A percentile compares a stretch with the other conserved stretches of the same genome.
Evolutionary conservation across 2,888 invertebrate genomes (phyloP).

Genomic region (Amphipoea lucens): DNA sequence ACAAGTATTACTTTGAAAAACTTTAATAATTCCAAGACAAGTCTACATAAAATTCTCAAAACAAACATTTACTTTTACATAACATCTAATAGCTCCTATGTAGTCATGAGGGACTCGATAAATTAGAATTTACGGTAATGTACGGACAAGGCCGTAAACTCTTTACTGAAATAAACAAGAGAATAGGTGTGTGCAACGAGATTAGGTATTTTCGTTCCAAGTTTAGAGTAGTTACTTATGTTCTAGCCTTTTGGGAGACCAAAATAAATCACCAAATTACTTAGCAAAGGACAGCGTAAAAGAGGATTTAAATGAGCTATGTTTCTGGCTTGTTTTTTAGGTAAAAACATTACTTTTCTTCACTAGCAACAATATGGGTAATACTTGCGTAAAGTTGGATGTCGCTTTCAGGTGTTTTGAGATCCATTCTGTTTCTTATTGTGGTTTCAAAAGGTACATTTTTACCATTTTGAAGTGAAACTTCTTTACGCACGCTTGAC

Average conservation of each 20-base stretch:
- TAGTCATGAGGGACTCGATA: conserved; percentile 66
- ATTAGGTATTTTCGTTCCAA: conserved; percentile 48
- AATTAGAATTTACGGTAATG: conserved; percentile 73
- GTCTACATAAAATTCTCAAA: conserved; percentile 42
- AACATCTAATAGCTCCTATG: conserved; percentile 41
- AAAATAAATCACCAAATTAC: conserved; percentile 32
- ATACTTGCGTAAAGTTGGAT: not conserved
- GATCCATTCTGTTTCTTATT: not conserved
- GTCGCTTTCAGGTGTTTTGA: not conserved
- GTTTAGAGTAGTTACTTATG: conserved; percentile 57
- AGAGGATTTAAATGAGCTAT: conserved; percentile 19
- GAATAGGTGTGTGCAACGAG: conserved; percentile 49
- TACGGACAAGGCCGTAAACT: conserved; percentile 59
- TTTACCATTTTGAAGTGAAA: not conserved
- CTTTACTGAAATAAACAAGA: conserved; percentile 42
- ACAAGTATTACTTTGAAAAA: not conserved
- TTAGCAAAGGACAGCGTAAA: conserved; percentile 7
- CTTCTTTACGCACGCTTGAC: no score
- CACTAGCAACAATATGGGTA: not conserved
- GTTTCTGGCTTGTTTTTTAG: not conserved
- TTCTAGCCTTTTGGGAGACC: conserved; percentile 37
- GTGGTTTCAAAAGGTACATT: not conserved
- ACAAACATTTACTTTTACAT: conserved; percentile 54
- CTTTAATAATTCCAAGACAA: conserved; percentile 31
- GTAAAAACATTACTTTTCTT: not conserved